Base-by-base conservation (phyloP, 2,113 vertebrate genomes). In the Maccullochella peelii region DNA sequence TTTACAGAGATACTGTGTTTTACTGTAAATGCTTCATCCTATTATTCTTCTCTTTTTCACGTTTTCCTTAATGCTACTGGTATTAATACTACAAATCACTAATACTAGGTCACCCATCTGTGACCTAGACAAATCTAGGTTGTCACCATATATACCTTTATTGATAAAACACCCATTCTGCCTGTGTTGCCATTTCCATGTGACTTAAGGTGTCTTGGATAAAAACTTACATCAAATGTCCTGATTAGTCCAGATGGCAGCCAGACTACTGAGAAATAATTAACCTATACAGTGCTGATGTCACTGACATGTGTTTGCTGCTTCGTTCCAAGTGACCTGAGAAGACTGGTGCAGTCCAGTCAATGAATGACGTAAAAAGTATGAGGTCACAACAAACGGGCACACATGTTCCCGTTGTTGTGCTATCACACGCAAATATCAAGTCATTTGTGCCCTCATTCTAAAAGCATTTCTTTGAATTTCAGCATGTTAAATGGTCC, bases 401-500 rank as follows among this genome's bases (percentile, higher is more conserved):
- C 62, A 59, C 27, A 50, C 21, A 38, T 78, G 47, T 68, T 83
- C 55, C 33, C 11, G 23, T 63, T 75, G 62, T 73, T 69, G 62
- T 63, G 30, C 82, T 83, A 72, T 71, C 36, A 18, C 23, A 33
- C 11, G 12, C 68, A 73, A 79, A 83, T 42, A 79, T 58, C n/a
- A 33, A 69, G 61, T 84, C 65, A 81, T 77, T 76, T 47, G 7
- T 77, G 40, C 20, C 57, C 4, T 58, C 6, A 6, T 75, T 68
- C 47, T 77, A 20, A 70, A 68, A 82, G 68, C 30, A 61, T 50
- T 81, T 73, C 55, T 79, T 80, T 82, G 52, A 87, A 78, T 50
- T 57, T 63, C 44, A 78, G 55, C 52, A 61, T 79, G 87, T 85
- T 86, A 81, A 87, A 88, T 87, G 67, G 42, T 52, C 86, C 86